These are phyloP conservation scores for Strix uralensis DNA, from an alignment of 2,113 vertebrate genomes.

Conservation along the genomic window DNA sequence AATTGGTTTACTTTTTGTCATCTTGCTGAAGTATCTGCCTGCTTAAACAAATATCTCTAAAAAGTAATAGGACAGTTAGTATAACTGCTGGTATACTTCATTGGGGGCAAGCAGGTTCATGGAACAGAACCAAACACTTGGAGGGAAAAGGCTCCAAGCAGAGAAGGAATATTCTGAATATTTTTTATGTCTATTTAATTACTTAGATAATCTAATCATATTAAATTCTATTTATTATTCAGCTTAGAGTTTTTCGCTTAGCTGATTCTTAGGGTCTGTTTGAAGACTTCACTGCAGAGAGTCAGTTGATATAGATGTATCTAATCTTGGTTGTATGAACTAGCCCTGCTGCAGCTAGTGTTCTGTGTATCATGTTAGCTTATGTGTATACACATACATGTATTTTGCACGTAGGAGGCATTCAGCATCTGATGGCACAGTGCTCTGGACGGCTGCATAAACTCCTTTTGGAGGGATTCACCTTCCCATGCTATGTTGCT, in stretches of 20 bases:
- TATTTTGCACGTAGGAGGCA: background rate
- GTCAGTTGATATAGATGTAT: background rate
- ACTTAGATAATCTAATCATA: background rate
- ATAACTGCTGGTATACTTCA: background rate
- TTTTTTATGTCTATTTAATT: background rate
- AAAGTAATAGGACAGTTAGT: background rate
- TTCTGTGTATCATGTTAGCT: background rate
- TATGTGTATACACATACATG: background rate
- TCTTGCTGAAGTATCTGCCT: background rate
- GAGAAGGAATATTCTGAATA: background rate
- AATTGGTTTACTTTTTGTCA: background rate
- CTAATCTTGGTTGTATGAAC: background rate
- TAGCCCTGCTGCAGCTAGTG: background rate
- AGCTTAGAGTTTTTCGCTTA: background rate
- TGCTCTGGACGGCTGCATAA: background rate
- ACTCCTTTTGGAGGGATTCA: background rate
- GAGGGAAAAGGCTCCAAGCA: background rate
- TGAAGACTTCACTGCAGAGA: background rate
- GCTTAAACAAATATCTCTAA: background rate
- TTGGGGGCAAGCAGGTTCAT: background rate
- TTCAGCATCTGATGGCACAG: background rate
- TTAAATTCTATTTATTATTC: background rate
- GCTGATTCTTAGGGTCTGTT: background rate
- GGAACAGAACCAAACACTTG: background rate
- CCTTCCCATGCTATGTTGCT: background rate